These are phyloP conservation scores for Gobio gobio DNA, from an alignment of 2,113 vertebrate species.

Conservation along the genomic window DNA sequence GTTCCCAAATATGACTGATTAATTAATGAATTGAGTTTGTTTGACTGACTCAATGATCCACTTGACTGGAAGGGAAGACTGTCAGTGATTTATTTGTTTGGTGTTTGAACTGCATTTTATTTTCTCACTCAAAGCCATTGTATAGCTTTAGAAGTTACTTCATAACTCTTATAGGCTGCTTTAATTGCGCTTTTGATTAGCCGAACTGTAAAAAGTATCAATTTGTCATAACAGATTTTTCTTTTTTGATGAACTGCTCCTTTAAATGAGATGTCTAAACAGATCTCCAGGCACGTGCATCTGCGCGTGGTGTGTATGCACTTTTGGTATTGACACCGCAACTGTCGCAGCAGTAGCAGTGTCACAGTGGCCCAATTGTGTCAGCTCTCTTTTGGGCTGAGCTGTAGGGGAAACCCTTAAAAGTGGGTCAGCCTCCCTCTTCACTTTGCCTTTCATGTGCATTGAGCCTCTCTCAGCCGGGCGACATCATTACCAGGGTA, in stretches of 20 bases:
- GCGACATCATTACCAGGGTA: conserved; percentile 20
- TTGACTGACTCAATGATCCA: neutral
- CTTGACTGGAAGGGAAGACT: neutral
- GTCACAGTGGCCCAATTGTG: conserved; percentile 52
- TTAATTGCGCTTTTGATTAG: neutral
- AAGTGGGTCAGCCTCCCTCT: conserved; percentile 50
- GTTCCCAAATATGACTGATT: too few species aligned
- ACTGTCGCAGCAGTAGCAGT: conserved; percentile 13
- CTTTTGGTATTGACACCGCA: conserved; percentile 12
- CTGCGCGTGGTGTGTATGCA: neutral
- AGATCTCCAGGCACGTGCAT: neutral
- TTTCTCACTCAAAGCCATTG: neutral
- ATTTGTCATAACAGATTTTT: neutral
- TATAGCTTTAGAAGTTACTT: neutral
- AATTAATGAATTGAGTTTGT: too few species aligned
- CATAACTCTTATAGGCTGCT: neutral
- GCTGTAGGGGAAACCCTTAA: conserved; percentile 43
- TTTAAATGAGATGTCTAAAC: neutral
- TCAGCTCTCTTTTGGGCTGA: conserved; percentile 46
- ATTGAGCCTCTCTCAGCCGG: conserved; percentile 8
- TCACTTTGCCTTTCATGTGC: conserved; percentile 13
- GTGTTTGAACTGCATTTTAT: neutral
- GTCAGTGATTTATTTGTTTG: neutral
- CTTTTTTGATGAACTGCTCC: neutral
- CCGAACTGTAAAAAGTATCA: neutral